Percentiles rank a stretch among this genome's conserved stretches.
These are phyloP conservation scores for Lophius americanus DNA, from an alignment of 2,797 vertebrate species.

Conservation along the genomic window DNA sequence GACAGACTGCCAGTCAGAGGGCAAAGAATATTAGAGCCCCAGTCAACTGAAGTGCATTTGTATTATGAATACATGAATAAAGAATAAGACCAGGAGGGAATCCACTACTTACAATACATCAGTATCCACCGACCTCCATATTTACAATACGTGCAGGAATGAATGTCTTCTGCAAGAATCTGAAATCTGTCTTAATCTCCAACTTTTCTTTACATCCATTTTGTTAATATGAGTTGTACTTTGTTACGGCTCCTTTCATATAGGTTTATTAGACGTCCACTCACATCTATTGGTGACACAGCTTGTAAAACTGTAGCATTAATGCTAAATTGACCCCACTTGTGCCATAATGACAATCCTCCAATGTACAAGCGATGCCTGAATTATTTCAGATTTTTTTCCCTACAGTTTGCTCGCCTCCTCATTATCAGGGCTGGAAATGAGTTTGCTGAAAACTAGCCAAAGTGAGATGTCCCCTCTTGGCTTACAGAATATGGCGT, in stretches of 20 bases:
- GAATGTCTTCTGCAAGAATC: slow-evolving; percentile 1
- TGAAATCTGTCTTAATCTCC: not conserved
- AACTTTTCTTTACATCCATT: not conserved
- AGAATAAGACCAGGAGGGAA: not conserved
- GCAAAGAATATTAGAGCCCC: slow-evolving; percentile 13
- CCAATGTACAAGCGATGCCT: slow-evolving; percentile 36
- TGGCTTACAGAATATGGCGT: slow-evolving; percentile 61
- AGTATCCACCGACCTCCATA: slow-evolving; percentile 1
- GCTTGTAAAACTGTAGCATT: slow-evolving; percentile 49
- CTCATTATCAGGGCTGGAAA: slow-evolving; percentile 60
- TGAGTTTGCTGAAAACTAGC: slow-evolving; percentile 73
- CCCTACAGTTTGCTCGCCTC: slow-evolving; percentile 47
- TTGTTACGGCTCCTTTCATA: slow-evolving; percentile 3
- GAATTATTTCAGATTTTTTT: slow-evolving; percentile 69
- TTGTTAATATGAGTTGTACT: not conserved
- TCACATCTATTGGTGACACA: slow-evolving; percentile 12
- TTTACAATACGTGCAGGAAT: not conserved
- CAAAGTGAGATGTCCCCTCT: slow-evolving; percentile 69
- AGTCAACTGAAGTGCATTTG: slow-evolving; percentile 26
- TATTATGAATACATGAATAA: not conserved
- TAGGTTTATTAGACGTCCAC: not conserved
- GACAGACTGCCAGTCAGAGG: slow-evolving; percentile 15
- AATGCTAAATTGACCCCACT: slow-evolving; percentile 51
- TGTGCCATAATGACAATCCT: slow-evolving; percentile 47
- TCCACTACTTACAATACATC: slow-evolving; percentile 5